These are phyloP conservation scores for Rhizoglyphus robini DNA, from an alignment of 1,140 invertebrate species.

Conservation along the genomic window DNA sequence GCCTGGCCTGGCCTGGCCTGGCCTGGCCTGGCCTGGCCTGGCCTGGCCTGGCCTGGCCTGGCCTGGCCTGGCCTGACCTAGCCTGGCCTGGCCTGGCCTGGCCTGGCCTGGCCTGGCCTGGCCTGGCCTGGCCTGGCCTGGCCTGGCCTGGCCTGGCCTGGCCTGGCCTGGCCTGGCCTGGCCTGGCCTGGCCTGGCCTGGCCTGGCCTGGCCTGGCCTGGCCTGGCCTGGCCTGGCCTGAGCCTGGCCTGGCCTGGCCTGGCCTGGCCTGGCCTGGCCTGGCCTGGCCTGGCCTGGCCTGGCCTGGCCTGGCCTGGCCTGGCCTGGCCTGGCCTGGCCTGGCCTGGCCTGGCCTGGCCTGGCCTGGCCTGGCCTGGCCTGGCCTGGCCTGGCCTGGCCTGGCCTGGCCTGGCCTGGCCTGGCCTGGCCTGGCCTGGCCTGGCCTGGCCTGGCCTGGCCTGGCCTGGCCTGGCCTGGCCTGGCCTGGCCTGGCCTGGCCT, in stretches of 20 bases:
- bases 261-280: conserved; percentile 27
- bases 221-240: conserved; percentile 28
- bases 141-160: conserved; percentile 28
- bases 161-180: conserved; percentile 26
- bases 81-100: conserved; percentile 25
- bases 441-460: conserved; percentile 28
- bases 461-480: conserved; percentile 27
- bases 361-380: conserved; percentile 28
- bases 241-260: conserved; percentile 26
- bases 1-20: conserved; percentile 23
- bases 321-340: conserved; percentile 28
- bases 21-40: conserved; percentile 27
- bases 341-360: conserved; percentile 24
- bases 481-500: conserved; percentile 28
- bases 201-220: conserved; percentile 27
- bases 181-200: conserved; percentile 28
- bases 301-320: conserved; percentile 27
- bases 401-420: conserved; percentile 24
- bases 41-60: conserved; percentile 25
- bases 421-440: conserved; percentile 27
- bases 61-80: conserved; percentile 26
- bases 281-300: conserved; percentile 28
- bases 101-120: conserved; percentile 27
- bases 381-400: conserved; percentile 27
- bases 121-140: conserved; percentile 28